Base-by-base conservation (phyloP, 1,140 invertebrate genomes). In the Subanguina moxae region DNA sequence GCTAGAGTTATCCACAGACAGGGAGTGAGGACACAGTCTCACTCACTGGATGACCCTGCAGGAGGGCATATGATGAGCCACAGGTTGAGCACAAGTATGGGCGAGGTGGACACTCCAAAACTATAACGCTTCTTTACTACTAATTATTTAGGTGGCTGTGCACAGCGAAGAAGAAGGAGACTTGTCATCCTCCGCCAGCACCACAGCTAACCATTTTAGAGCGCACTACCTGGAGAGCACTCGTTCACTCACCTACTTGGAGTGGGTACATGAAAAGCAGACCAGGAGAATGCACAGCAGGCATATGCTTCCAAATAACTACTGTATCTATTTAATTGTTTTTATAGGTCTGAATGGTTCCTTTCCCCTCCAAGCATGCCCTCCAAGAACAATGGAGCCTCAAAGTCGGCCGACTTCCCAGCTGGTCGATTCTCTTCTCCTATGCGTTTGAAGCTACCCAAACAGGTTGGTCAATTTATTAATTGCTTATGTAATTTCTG, bases 191-290 rank as follows among this genome's bases (percentile, higher is more conserved):
- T 21, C 23, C 1, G 48, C 48, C n/a, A 19, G 48, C n/a, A 52
- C 48, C 48, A 25, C 3, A 15, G n/a, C n/a, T 7, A 8, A 8
- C n/a, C 48, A 25, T 19, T 19, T 8, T 15, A 25, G 48, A 52
- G 42, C 86, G 89, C 88, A 89, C 75, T 92, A 91, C 83, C 90
- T 91, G n/a, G 91, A 93, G 84, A 91, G 90, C 83, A 92, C 91
- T 19, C 91, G 91, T 83, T 92, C 90, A 84, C 88, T 93, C 74
- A 90, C 90, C 72, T 93, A 90, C 84, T 86, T 93, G 80, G 91
- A 91, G 74, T 90, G 91, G 89, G 92, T 94, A 68, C 91, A 94
- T 86, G 91, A 94, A 86, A 87, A 91, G 82, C 92, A 94, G 87
- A 90, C 90, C 64, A 90, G 90, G 82, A 87, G 92, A 74, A 94